Evolutionary conservation across 2,888 invertebrate genomes (phyloP), one percentile per base, ranked within the genome.

Genomic region (Argyresthia albistria): DNA sequence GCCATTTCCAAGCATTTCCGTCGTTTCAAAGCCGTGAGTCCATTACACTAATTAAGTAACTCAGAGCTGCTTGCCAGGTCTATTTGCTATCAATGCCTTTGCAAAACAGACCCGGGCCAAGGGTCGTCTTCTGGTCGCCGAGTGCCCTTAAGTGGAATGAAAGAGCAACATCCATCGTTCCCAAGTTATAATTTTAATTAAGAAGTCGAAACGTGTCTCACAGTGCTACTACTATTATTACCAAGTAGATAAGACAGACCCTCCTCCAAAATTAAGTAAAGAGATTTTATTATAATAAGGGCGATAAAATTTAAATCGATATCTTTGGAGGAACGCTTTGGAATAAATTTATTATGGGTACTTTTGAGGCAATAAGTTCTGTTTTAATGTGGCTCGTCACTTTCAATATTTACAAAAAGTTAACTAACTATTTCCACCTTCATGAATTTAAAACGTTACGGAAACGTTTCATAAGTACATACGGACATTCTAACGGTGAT

Each of bases 161-260:
- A 81, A 82, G 72, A 70, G 67, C 74, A 81, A 81, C 77, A 80
- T 70, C 75, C 65, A 67, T 68, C 67, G 69, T 67, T 70, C 63
- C 59, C 59, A 74, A 79, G 69, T 73, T 71, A 71, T 76, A 70
- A 76, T 76, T 79, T 77, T 75, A 78, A 82, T 81, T 76, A 75
- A 71, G 63, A 72, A 68, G 63, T 70, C 60, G 60, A 65, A 65
- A 69, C 68, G 67, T 69, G 67, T 66, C 66, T 58, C 59, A 63
- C 59, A 63, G 56, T 60, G 55, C 68, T 65, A 67, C 68, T 65
- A 67, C 25, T 66, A 70, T 69, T 67, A 69, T 65, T 65, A 54
- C 56, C 53, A 51, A 46, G 52, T 54, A 51, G 54, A 54, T 53
- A 42, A 48, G 48, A 50, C 54, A 39, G 46, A 36, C 36, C 25